Conservation (phyloP, 37 sponge, comb jelly and placozoan species). For the Axinella damicornis region DNA sequence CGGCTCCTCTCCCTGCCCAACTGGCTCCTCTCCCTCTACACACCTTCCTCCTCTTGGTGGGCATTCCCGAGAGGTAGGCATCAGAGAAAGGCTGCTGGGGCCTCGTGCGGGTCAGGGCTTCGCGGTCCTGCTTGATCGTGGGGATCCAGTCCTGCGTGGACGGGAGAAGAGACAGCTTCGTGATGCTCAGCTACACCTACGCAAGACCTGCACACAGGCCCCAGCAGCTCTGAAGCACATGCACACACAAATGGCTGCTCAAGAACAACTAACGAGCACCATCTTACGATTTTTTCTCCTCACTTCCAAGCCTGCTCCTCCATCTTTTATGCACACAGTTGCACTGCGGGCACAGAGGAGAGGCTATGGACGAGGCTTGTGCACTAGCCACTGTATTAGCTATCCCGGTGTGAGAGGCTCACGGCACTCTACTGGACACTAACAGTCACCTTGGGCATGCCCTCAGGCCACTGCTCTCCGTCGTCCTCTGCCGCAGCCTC, state of each 20-base stretch:
- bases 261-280: too few relatives aligned
- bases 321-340: too few relatives aligned
- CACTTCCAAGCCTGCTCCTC: too few relatives aligned
- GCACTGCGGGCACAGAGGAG: too few relatives aligned
- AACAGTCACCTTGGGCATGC: constrained; percentile 28
- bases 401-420: too few relatives aligned
- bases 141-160: constrained; percentile 57
- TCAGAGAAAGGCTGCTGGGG: constrained; percentile 55
- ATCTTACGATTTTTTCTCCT: too few relatives aligned
- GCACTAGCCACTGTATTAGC: too few relatives aligned
- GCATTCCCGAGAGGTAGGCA: constrained; percentile 71
- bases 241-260: neutral
- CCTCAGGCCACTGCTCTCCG: constrained; percentile 21
- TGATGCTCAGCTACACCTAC: neutral
- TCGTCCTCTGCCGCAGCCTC: neutral
- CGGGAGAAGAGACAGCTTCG: neutral
- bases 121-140: constrained; percentile 36
- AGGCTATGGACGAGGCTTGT: too few relatives aligned
- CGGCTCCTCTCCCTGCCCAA: too few relatives aligned
- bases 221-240: too few relatives aligned
- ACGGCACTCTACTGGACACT: neutral
- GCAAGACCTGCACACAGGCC: neutral
- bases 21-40: neutral
- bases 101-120: constrained; percentile 8
- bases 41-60: constrained; percentile 75